phyloP scores from a whole-genome alignment of 2,797 vertebrate species.

The Tarsius wallacei region DNA sequence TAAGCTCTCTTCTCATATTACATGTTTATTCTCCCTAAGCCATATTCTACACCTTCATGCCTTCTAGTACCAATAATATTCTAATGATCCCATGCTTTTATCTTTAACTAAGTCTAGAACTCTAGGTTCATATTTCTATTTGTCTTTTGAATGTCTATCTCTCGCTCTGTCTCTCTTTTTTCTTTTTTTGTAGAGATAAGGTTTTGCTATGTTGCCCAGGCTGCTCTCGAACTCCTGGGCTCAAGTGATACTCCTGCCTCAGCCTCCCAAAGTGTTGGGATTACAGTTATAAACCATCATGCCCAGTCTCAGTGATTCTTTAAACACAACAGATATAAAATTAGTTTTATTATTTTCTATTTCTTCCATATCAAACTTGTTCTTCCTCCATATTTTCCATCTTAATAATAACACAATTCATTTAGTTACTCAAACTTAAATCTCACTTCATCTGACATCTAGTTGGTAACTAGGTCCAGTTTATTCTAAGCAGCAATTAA shows the following conservation, averaged over 20 bases:
- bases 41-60: neutral
- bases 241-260: too few species aligned
- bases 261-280: too few species aligned
- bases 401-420: conserved; percentile 17
- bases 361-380: conserved; percentile 28
- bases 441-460: neutral
- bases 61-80: neutral
- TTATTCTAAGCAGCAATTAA: neutral
- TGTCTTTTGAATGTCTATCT: conserved; percentile 13
- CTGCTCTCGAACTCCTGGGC: too few species aligned
- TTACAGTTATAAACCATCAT: too few species aligned
- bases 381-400: conserved; percentile 27
- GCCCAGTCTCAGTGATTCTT: neutral
- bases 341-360: conserved; percentile 20
- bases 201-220: too few species aligned
- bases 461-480: neutral
- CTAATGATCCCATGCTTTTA: neutral
- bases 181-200: too few species aligned
- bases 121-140: neutral
- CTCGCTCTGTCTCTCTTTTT: too few species aligned
- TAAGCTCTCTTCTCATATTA: neutral
- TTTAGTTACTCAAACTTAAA: conserved; percentile 44
- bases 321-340: neutral
- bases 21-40: neutral
- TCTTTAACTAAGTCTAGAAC: conserved; percentile 13